These are phyloP conservation scores for Lindbergichthys nudifrons DNA, from an alignment of 2,797 vertebrate genomes.

Conservation along the genomic window DNA sequence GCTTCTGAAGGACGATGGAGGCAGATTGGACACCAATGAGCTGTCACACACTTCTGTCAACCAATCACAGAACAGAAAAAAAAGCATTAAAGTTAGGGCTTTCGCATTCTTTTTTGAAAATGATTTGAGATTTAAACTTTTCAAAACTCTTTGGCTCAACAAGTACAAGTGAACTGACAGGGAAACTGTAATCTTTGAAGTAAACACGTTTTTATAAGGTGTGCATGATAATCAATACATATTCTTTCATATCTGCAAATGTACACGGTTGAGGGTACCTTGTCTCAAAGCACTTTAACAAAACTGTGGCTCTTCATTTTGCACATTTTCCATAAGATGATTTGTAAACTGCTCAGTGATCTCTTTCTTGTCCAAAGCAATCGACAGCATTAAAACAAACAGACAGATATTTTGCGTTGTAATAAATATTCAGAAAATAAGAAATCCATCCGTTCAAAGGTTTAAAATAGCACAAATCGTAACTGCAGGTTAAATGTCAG, in stretches of 20 bases:
- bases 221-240: no score
- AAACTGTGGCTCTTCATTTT: no score
- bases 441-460: not conserved
- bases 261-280: no score
- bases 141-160: not conserved
- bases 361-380: not conserved
- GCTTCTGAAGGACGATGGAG: conserved; percentile 78
- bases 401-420: no score
- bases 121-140: no score
- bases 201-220: no score
- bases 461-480: not conserved
- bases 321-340: no score
- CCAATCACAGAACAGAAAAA: conserved; percentile 33
- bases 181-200: no score
- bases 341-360: not conserved
- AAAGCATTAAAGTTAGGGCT: not conserved
- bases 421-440: not conserved
- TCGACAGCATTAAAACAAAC: not conserved
- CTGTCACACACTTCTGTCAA: conserved; percentile 79
- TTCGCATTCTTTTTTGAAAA: no score
- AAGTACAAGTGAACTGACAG: no score
- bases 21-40: conserved; percentile 75
- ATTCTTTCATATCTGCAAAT: no score
- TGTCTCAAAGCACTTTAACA: no score
- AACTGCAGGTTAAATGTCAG: conserved; percentile 18